Base-by-base conservation (phyloP, 1,140 invertebrate species). In the Bombus ignitus region DNA sequence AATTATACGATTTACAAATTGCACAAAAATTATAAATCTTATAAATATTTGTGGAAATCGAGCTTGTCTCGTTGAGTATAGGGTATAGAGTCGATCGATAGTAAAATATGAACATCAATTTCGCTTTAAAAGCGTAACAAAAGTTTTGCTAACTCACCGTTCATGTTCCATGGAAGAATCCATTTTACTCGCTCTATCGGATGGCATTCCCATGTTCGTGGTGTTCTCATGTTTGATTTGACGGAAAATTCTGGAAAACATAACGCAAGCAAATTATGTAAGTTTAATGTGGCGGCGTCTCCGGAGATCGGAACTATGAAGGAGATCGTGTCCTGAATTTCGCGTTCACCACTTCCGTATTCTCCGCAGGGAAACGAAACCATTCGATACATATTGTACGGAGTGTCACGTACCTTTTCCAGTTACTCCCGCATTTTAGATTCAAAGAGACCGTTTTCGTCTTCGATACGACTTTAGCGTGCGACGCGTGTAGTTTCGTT, bases 301-400 rank as follows among this genome's bases (percentile, higher is more conserved):
- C 77, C 9, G n/a, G 77, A 66, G 89, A 88, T 86, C 89, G 77
- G 44, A 71, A 70, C 73, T 84, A 83, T 84, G 81, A 84, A 89
- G 53, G 78, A 81, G 79, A 77, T 90, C 85, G 89, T 83, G 85
- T 83, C 44, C 70, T 80, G 89, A 90, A 91, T 91, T 86, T 90
- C 81, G 44, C 66, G 81, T 75, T 37, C 37, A 39, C 44, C 80
- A 53, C 78, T 71, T 22, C 44, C 75, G 28, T 83, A 71, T 87
- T 39, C 74, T 87, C 59, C 57, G 53, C 53, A 13, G 77, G 59
- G 72, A 39, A 88, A 87, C 66, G 74, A 75, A 42, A 82, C 89
- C 78, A 91, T 90, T 79, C 89, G 89, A 91, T 90, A 86, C 82
- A 89, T 87, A 91, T 90, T 87, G 85, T 85, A 85, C 88, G 39